Evolutionary conservation across 2,797 vertebrate species (phyloP), one percentile per base, ranked within the genome.

Genomic region (Betta splendens): DNA sequence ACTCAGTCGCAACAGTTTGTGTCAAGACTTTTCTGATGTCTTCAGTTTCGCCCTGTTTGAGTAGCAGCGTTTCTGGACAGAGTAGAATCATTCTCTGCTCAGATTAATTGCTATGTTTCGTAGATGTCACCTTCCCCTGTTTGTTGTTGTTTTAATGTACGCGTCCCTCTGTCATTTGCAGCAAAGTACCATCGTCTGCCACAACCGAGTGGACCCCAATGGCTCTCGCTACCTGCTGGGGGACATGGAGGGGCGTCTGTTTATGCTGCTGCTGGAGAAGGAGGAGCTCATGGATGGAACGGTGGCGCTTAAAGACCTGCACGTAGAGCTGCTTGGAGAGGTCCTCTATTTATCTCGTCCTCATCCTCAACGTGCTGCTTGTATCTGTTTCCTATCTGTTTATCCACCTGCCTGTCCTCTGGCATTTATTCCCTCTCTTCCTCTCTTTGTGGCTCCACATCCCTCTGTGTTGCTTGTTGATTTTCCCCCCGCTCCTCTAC

Each of bases 161-260:
- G 2, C 42, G n/a, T 44, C 48, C 12, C 25, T 0, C 23, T 53
- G 54, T 62, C 8, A 3, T 55, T 3, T 65, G 16, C 89, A 99
- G 98, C 98, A 99, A 98, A 99, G 97, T 70, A 98, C 97, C 0
- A 98, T 99, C 0, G 97, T 98, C 54, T 99, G 97, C 80, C 98
- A 98, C 80, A 99, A 99, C 83, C 96, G 98, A 0, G 98, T 99
- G 74, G 98, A 99, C 80, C 95, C 96, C 40, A 99, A 99, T 0
- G 97, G 97, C 12, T 99, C 97, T 0, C 94, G 98, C 2, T 99
- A 99, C 70, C 84, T 99, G 69, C 89, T 99, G 74, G 98, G 98
- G 1, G 98, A 99, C 87, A 99, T 99, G 97, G 98, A 99, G 74
- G 97, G 97, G 0, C 91, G 97, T 0, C 94, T 99, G 23, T 99